Evolutionary conservation across 2,113 vertebrate species (phyloP).

Genomic region (Macquaria ambigua): DNA sequence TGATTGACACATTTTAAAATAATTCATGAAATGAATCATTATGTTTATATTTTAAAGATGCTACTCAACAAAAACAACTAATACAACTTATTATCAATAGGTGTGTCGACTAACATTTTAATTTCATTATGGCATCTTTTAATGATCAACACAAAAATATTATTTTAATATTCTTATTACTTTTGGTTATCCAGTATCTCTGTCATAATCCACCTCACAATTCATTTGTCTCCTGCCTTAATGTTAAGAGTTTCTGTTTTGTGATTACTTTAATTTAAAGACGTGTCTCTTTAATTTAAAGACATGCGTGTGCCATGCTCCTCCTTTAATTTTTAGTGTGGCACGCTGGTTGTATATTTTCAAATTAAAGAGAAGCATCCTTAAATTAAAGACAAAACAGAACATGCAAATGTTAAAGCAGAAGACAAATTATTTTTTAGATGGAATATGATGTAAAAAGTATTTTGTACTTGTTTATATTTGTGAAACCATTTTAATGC

Average conservation of each 20-base stretch:
- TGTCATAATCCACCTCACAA: not conserved
- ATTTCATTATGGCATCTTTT: not conserved
- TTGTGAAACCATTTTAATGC: not conserved
- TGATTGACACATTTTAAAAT: not conserved
- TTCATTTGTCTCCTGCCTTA: not conserved
- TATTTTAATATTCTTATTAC: not conserved
- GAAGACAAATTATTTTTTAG: not conserved
- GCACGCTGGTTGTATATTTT: not conserved
- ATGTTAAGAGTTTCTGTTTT: not conserved
- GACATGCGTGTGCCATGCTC: not conserved
- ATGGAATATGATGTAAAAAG: not conserved
- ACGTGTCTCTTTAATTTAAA: not conserved
- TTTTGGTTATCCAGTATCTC: not conserved
- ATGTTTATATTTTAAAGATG: not conserved
- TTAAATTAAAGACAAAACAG: not conserved
- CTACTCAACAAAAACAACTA: not conserved
- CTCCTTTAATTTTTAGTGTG: not conserved
- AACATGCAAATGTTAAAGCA: not conserved
- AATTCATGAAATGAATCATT: not conserved
- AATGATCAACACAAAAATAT: no score
- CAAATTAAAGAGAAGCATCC: not conserved
- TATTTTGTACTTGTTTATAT: not conserved
- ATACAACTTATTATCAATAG: not conserved
- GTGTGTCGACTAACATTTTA: not conserved
- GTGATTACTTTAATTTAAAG: not conserved